Evolutionary conservation across 2,113 vertebrate species (phyloP).

Genomic region (Xiphorhynchus elegans): DNA sequence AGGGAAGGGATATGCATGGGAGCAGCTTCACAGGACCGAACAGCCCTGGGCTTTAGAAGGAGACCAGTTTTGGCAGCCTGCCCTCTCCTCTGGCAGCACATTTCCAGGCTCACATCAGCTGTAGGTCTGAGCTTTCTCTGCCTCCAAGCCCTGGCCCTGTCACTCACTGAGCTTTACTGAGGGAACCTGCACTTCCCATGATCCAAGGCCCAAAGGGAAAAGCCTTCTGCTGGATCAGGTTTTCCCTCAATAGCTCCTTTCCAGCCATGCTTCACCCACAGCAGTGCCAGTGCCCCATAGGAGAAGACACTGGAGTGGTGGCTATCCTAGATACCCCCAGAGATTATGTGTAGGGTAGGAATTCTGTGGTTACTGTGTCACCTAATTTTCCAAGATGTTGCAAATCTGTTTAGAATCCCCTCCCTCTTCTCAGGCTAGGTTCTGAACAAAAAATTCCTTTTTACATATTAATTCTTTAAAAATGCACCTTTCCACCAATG

Average conservation of each 20-base stretch:
- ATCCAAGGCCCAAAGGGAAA: neutral
- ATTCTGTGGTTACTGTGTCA: neutral
- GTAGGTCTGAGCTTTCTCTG: neutral
- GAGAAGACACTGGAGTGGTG: neutral
- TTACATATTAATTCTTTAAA: neutral
- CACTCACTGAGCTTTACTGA: fast-evolving
- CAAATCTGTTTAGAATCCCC: neutral
- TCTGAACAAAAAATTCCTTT: neutral
- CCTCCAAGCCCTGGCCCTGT: neutral
- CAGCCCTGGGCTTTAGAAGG: neutral
- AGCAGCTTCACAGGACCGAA: neutral
- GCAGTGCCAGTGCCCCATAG: fast-evolving
- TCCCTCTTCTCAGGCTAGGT: neutral
- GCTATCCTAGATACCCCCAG: neutral
- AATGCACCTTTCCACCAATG: neutral
- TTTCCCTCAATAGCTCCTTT: neutral
- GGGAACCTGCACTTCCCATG: fast-evolving
- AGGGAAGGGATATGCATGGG: fast-evolving
- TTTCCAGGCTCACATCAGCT: neutral
- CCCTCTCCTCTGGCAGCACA: neutral
- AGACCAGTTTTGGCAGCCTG: neutral
- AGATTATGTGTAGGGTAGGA: neutral
- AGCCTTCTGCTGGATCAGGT: neutral
- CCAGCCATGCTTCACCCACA: neutral
- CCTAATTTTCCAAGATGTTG: neutral